These are phyloP conservation scores for Limosa lapponica DNA, from an alignment of 2,797 vertebrate genomes.

Conservation along the genomic window DNA sequence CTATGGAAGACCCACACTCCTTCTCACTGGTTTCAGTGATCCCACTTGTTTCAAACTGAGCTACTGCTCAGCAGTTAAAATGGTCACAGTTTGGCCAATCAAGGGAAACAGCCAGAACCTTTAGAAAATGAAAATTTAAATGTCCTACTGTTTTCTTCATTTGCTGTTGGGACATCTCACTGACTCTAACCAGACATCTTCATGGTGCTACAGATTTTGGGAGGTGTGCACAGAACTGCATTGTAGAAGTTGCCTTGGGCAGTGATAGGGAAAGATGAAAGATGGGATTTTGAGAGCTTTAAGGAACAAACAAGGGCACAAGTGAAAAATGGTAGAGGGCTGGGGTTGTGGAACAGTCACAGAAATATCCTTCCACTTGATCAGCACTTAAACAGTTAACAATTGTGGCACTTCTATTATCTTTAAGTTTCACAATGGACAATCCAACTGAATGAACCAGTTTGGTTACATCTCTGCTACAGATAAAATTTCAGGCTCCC, in stretches of 20 bases:
- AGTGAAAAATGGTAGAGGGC: neutral
- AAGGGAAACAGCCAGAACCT: neutral
- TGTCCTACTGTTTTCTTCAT: neutral
- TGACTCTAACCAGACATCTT: neutral
- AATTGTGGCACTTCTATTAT: neutral
- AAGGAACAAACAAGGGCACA: neutral
- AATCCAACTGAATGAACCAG: neutral
- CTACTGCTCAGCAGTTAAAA: neutral
- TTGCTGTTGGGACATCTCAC: neutral
- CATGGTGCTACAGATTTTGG: neutral
- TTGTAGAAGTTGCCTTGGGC: neutral
- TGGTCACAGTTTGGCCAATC: neutral
- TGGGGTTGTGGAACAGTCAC: neutral
- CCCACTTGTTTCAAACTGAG: neutral
- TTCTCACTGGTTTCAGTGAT: neutral
- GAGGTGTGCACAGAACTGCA: neutral
- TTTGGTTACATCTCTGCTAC: slow-evolving; percentile 1
- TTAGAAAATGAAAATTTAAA: neutral
- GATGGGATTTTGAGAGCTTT: neutral
- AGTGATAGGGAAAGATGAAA: neutral
- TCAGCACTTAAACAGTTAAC: neutral
- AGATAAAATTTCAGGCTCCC: slow-evolving; percentile 57
- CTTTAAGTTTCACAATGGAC: slow-evolving; percentile 27
- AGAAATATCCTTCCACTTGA: neutral
- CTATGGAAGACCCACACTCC: neutral